Base-by-base conservation (phyloP, 1,140 invertebrate genomes). In the Saccostrea glomerata region DNA sequence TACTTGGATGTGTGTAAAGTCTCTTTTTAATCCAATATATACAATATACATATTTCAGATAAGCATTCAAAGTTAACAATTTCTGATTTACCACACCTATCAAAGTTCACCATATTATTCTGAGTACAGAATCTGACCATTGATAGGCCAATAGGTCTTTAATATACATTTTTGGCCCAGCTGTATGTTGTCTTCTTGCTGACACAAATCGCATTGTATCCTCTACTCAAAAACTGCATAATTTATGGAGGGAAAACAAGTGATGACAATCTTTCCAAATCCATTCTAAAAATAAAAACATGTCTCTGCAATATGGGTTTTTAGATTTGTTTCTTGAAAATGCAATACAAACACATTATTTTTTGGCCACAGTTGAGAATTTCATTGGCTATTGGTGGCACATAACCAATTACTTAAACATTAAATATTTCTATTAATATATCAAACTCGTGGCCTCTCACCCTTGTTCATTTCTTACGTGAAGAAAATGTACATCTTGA, bases 341-440 rank as follows among this genome's bases (percentile, higher is more conserved):
- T 20, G 58, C 17, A n/a, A 63, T 63, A 77, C 70, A 77, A 25
- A 77, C 25, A 36, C 11, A 25, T 36, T 12, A 30, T 77, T 77
- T 30, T 36, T 36, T 23, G 25, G 70, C 30, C 30, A 15, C 70
- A 30, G 30, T 77, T 9, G 15, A 25, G 25, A 12, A 77, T 77
- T 25, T 36, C 70, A 77, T 77, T 77, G 25, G 70, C 70, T 77
- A 77, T 30, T 63, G n/a, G 25, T 11, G 30, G 70, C 70, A 77
- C 25, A 77, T 77, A 12, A 77, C 70, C 30, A 11, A 30, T 30
- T 77, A 30, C 25, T 36, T 0, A 77, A 77, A 15, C 70, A 77
- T 77, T 77, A 36, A 77, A 77, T 77, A 77, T 77, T 77, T 77
- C 70, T 77, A 77, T 77, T 77, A 77, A 77, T 77, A 77, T 36